A percentile compares a stretch with the other conserved stretches of the same genome.
Evolutionary conservation across 2,888 invertebrate genomes (phyloP).

Genomic region (Pristionchus mayeri): DNA sequence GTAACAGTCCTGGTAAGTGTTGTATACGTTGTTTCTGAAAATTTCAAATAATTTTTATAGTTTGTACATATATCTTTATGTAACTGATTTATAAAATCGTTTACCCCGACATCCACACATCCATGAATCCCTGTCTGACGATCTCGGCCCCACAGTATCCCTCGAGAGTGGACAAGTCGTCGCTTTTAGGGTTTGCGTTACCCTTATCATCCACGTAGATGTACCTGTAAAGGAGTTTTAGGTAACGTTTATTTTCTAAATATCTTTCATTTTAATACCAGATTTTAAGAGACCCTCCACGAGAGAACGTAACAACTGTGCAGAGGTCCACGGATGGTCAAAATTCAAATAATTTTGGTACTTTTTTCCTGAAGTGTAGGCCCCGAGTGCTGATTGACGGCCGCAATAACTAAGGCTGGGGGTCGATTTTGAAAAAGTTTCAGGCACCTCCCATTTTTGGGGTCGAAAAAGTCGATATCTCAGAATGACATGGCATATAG

Average conservation of each 20-base stretch:
- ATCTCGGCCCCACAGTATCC: constrained; percentile 36
- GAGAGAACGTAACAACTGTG: too few species aligned
- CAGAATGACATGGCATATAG: too few species aligned
- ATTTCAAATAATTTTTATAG: not conserved
- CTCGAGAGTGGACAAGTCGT: constrained; percentile 8
- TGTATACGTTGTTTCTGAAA: constrained; percentile 67
- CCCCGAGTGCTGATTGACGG: too few species aligned
- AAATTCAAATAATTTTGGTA: too few species aligned
- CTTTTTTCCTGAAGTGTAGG: too few species aligned
- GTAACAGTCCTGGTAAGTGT: constrained; percentile 71
- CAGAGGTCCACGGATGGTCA: too few species aligned
- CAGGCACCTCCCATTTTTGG: too few species aligned
- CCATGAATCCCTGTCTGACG: constrained; percentile 35
- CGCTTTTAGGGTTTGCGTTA: not conserved
- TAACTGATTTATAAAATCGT: not conserved
- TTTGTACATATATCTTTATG: not conserved
- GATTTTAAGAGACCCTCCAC: too few species aligned
- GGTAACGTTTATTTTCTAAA: not conserved
- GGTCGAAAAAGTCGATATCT: too few species aligned
- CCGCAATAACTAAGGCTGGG: too few species aligned
- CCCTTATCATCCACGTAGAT: constrained; percentile 29
- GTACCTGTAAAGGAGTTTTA: constrained; percentile 4
- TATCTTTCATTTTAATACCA: not conserved
- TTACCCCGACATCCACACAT: constrained; percentile 36
- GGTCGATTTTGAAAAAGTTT: too few species aligned